Base-by-base conservation (phyloP, 2,888 invertebrate species). In the Eupithecia exiguata region DNA sequence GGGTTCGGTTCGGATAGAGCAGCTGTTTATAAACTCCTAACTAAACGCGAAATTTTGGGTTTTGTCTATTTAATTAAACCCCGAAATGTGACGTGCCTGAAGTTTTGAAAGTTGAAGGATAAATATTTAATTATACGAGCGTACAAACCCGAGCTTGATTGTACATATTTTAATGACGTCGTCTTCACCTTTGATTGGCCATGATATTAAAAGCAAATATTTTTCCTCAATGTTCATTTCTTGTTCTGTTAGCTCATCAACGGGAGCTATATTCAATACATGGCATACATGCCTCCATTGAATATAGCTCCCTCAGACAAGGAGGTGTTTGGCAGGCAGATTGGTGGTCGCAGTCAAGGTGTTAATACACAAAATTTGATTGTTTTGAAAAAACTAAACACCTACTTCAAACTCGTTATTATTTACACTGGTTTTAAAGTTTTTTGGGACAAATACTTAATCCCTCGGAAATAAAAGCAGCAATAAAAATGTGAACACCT, bases 1-100 rank as follows among this genome's bases (percentile, higher is more conserved):
- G 63, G 72, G 58, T 67, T 67, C 40, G 72, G 58, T 67, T 67
- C 40, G 18, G 58, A 58, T 63, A 49, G 38, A 75, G 49, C 75
- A 72, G 68, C 58, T 72, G 40, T 14, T 69, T 3, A 35, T 58
- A 25, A 36, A 71, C 61, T 72, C 18, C 38, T 49, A 49, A 30
- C 43, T 25, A 68, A 74, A 58, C 38, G 36, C 14, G 43, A 69
- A 68, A n/a, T 25, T 36, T 35, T 43, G 58, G 18, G 66, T 73
- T 68, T 65, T 35, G 40, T 40, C 49, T n/a, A 21, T 46, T 69
- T 71, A 69, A 71, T 74, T 70, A 62, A 68, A 53, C 53, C 53
- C 58, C 63, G 43, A 62, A 30, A 62, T 40, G 43, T 69, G 18
- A 70, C 53, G n/a, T 58, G 30, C 49, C 30, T 30, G 18, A 70